Evolutionary conservation across 2,888 invertebrate species (phyloP).

Genomic region (Caprella mutica): DNA sequence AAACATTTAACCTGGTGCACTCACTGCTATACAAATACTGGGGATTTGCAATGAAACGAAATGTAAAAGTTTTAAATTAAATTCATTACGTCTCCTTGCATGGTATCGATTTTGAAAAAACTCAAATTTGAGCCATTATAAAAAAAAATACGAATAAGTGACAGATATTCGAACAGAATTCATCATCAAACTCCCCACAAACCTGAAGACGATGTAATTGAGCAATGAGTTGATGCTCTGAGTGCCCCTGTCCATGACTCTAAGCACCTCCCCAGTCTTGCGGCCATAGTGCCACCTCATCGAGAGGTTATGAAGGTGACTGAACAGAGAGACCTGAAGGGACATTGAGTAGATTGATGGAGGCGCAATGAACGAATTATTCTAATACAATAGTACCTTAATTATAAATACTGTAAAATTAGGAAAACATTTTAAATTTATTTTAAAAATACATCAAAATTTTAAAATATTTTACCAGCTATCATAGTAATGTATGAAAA

Average conservation of each 20-base stretch:
- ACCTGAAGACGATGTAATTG: conserved; percentile 63
- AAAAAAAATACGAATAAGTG: no score
- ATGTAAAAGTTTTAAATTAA: no score
- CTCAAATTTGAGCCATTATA: no score
- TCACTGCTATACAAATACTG: no score
- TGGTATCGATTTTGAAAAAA: no score
- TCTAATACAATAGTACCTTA: not conserved
- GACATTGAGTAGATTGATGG: not conserved
- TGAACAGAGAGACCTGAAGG: conserved; percentile 62
- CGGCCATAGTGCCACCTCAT: conserved; percentile 87
- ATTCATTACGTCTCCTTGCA: no score
- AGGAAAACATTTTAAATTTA: not conserved
- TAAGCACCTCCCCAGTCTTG: conserved; percentile 91
- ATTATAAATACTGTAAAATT: not conserved
- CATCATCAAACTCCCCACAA: no score
- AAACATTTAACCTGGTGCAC: no score
- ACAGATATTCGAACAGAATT: no score
- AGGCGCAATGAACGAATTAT: not conserved
- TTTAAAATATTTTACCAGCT: not conserved
- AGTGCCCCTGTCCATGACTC: conserved; percentile 95
- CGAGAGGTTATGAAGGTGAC: conserved; percentile 79
- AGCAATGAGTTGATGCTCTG: conserved; percentile 89
- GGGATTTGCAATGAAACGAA: no score
- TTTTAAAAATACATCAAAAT: not conserved
- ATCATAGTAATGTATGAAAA: no score